phyloP scores from a whole-genome alignment of 2,888 invertebrate genomes.

The Oithona nana region DNA sequence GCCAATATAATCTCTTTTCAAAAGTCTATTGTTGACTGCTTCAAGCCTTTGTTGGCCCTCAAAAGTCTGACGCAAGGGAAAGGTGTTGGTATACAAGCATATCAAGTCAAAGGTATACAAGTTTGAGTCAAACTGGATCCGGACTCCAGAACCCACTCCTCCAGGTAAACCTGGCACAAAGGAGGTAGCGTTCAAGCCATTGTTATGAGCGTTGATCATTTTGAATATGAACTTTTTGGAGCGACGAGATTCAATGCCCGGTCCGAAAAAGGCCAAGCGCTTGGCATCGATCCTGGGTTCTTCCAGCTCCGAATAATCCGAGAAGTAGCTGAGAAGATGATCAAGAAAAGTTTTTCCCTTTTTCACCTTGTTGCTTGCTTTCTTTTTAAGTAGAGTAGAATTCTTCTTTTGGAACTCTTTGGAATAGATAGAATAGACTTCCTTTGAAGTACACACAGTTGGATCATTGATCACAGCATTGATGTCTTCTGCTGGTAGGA shows the following conservation, averaged over 20 bases:
- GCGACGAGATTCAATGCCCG: background rate
- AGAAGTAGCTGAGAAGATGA: no score
- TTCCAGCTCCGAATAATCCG: no score
- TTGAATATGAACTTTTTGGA: background rate
- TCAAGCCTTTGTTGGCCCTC: background rate
- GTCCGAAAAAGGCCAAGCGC: background rate
- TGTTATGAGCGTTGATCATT: background rate
- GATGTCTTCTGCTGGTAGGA: no score
- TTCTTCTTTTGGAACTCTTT: no score
- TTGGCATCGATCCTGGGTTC: no score
- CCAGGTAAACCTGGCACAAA: constrained; percentile 1
- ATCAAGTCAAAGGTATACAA: constrained; percentile 8
- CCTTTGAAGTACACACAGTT: no score
- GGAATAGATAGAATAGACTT: no score
- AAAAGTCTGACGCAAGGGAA: background rate
- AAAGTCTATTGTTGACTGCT: background rate
- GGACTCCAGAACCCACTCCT: constrained; percentile 8
- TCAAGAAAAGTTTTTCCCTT: no score
- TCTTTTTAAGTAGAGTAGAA: no score
- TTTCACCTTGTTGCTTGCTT: no score
- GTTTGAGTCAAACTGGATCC: background rate
- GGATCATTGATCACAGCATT: no score
- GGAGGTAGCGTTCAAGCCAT: background rate
- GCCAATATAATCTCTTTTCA: no score
- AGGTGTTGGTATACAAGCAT: constrained; percentile 10